Base-by-base conservation (phyloP, 2,113 vertebrate species). In the Lanius collurio region DNA sequence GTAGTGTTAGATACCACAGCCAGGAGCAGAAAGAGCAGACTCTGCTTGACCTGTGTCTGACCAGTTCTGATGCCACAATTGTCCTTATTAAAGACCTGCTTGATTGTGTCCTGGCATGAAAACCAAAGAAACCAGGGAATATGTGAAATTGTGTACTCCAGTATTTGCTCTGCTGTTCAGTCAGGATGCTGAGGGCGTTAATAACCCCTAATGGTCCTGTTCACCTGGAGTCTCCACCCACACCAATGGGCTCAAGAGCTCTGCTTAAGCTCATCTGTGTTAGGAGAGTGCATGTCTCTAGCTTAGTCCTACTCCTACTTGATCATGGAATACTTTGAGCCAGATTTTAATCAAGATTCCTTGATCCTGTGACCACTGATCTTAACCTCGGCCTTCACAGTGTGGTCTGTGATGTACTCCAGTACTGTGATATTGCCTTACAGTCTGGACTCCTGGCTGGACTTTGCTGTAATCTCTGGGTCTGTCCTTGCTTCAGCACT, bases 261-360 rank as follows among this genome's bases (percentile, higher is more conserved):
- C 22, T 88, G 3, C 57, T 78, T 63, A 39, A 47, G 10, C 17
- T 42, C 39, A 89, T 27, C n/a, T 30, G 7, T 81, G 27, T 52
- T 19, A 56, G 33, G 33, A 33, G 4, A 27, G 10, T 15, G 13
- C 4, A 7, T 3, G 2, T 76, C 4, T 83, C 26, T 16, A 44
- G 7, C 6, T 73, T 16, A 35, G 23, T 60, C 7, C 35, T 70
- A 2, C 26, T 42, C 3, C 7, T 69, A 0, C 10, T 11, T 47
- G 7, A 4, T 47, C 3, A 7, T 52, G 26, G n/a, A 30, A 39
- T 28, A 27, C 12, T 83, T 77, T 24, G 33, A 46, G 50, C 15
- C 7, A 31, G 19, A 17, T 52, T 73, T 60, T 10, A 49, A 2
- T 9, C 0, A 37, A 37, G 1, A 20, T 24, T 24, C 2, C 28